These are phyloP conservation scores for Oconnorella tubifera DNA, from an alignment of 2,888 invertebrate genomes.

Conservation along the genomic window DNA sequence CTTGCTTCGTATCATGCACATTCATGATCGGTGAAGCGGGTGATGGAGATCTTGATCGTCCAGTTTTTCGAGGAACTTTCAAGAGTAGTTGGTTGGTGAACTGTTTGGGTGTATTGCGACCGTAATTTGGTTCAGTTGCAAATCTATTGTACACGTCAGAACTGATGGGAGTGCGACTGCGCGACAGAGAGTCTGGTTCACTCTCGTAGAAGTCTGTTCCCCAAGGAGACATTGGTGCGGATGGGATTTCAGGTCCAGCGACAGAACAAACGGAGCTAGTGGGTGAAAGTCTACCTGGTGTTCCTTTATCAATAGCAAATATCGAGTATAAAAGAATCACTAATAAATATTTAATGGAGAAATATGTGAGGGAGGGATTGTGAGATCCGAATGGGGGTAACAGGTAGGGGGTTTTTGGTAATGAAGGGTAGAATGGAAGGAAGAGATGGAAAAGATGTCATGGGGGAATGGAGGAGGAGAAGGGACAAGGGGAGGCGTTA, in stretches of 20 bases:
- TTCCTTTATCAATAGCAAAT: conserved; percentile 22
- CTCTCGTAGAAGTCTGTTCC: conserved; percentile 25
- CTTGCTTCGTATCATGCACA: too few species aligned
- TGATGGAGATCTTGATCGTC: background rate
- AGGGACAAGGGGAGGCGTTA: too few species aligned
- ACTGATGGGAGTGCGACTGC: background rate
- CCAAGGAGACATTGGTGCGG: conserved; percentile 36
- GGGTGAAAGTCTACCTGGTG: conserved; percentile 36
- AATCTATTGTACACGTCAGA: background rate
- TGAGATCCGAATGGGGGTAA: too few species aligned
- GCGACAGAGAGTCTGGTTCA: conserved; percentile 14
- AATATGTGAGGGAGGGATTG: too few species aligned
- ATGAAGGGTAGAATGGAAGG: too few species aligned
- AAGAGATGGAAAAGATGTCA: too few species aligned
- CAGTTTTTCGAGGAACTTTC: background rate
- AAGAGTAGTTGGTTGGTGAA: background rate
- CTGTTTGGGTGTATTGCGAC: background rate
- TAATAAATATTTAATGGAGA: too few species aligned
- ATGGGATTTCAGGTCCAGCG: conserved; percentile 36
- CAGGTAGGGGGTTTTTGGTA: too few species aligned
- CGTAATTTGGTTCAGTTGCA: background rate
- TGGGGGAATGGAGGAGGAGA: too few species aligned
- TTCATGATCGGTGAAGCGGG: too few species aligned
- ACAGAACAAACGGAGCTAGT: conserved; percentile 34
- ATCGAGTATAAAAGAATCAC: too few species aligned